Percentiles rank a stretch among this genome's conserved stretches.
These are phyloP conservation scores for Megalurothrips usitatus DNA, from an alignment of 2,888 invertebrate genomes.

Conservation along the genomic window DNA sequence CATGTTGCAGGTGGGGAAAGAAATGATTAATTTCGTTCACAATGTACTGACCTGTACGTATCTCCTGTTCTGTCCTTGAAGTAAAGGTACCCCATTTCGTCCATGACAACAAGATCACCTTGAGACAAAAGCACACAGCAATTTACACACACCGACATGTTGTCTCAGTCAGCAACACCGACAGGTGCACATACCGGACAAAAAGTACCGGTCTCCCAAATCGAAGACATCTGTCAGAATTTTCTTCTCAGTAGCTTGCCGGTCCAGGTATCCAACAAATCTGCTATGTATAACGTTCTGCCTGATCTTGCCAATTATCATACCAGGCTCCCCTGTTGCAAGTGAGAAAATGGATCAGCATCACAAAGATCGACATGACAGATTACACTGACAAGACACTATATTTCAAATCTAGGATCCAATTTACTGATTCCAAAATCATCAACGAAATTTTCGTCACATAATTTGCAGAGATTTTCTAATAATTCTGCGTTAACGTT, in stretches of 20 bases:
- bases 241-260: slow-evolving; percentile 79
- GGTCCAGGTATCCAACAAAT: slow-evolving; percentile 64
- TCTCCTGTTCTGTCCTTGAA: slow-evolving; percentile 88
- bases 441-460: no score
- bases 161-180: not conserved
- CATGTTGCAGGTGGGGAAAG: no score
- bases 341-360: no score
- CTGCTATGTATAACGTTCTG: slow-evolving; percentile 61
- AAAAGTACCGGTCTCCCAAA: slow-evolving; percentile 83
- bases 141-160: not conserved
- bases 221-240: slow-evolving; percentile 74
- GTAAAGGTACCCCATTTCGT: slow-evolving; percentile 88
- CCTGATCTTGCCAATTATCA: slow-evolving; percentile 70
- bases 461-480: no score
- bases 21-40: no score
- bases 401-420: no score
- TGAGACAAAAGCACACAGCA: slow-evolving; percentile 31
- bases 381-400: no score
- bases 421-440: no score
- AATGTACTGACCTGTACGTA: slow-evolving; percentile 57
- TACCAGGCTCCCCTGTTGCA: slow-evolving; percentile 68
- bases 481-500: no score
- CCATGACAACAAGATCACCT: slow-evolving; percentile 84
- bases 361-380: no score
- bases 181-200: slow-evolving; percentile 58